Conservation (phyloP, 1,140 invertebrate genomes). For the Meteorus sp. region DNA sequence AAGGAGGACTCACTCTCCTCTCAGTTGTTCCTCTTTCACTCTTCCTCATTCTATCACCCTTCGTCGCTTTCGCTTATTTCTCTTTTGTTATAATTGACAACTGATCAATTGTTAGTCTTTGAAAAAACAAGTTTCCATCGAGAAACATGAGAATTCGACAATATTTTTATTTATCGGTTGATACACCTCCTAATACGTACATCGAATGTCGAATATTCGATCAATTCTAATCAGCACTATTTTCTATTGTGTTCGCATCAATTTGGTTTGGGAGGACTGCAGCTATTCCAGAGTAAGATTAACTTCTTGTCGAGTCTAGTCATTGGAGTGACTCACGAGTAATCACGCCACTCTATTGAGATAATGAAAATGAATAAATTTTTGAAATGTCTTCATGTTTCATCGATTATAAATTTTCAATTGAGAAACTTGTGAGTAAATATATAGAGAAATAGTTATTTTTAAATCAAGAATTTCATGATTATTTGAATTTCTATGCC, state of each 20-base stretch:
- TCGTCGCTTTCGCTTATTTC: not conserved
- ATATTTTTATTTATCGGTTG: no score
- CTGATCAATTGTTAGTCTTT: no score
- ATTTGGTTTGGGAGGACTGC: not conserved
- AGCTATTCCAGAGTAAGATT: not conserved
- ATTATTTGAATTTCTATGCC: no score
- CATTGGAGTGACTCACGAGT: not conserved
- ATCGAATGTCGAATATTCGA: no score
- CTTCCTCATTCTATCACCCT: not conserved
- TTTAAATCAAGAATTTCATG: no score
- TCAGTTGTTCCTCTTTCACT: not conserved
- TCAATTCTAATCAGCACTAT: not conserved
- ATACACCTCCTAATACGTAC: no score
- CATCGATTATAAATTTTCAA: not conserved
- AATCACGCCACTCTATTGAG: no score
- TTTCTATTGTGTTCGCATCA: not conserved
- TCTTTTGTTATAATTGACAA: not conserved
- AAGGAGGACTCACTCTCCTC: slow-evolving; percentile 19
- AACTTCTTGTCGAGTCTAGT: not conserved
- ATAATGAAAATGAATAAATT: not conserved
- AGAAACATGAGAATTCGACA: no score
- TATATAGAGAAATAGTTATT: no score
- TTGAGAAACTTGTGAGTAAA: no score
- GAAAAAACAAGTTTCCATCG: no score
- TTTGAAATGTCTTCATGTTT: not conserved